A percentile compares a stretch with the other conserved stretches of the same genome.
phyloP scores from a whole-genome alignment of 2,113 vertebrate species.

The Microcebus jonahi region DNA sequence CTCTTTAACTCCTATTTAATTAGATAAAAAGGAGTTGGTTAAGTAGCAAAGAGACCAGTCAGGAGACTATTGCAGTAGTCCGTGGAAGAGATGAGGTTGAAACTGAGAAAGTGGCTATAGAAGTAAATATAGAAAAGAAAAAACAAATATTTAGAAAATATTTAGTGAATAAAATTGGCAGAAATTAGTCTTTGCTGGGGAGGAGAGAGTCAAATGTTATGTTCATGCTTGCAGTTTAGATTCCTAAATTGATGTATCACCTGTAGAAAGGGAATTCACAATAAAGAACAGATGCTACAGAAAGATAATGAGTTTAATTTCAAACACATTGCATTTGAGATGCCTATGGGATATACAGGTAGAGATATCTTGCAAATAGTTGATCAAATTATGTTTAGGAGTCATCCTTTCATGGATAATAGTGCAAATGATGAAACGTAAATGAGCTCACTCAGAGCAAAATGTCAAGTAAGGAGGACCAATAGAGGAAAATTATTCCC shows the following conservation, averaged over 20 bases:
- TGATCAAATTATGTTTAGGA: background rate
- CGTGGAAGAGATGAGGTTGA: background rate
- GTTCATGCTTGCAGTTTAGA: background rate
- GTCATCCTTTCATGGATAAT: background rate
- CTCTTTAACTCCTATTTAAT: background rate
- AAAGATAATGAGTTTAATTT: slow-evolving; percentile 2
- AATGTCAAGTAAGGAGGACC: background rate
- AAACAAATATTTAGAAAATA: background rate
- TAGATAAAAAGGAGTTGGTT: background rate
- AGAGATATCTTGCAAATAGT: background rate
- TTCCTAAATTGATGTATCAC: background rate
- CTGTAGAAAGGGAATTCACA: background rate
- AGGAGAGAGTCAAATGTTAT: background rate
- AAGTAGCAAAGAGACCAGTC: background rate
- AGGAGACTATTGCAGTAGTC: background rate
- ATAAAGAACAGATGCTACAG: background rate
- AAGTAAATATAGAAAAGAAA: background rate
- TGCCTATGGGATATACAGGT: background rate
- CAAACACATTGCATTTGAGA: background rate
- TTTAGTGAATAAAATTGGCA: background rate
- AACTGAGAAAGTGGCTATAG: background rate
- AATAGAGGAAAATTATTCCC: background rate
- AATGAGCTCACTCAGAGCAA: background rate
- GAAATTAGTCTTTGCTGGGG: background rate
- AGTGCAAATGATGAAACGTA: background rate